phyloP scores from a whole-genome alignment of 2,113 vertebrate genomes.

The Eretmochelys imbricata region DNA sequence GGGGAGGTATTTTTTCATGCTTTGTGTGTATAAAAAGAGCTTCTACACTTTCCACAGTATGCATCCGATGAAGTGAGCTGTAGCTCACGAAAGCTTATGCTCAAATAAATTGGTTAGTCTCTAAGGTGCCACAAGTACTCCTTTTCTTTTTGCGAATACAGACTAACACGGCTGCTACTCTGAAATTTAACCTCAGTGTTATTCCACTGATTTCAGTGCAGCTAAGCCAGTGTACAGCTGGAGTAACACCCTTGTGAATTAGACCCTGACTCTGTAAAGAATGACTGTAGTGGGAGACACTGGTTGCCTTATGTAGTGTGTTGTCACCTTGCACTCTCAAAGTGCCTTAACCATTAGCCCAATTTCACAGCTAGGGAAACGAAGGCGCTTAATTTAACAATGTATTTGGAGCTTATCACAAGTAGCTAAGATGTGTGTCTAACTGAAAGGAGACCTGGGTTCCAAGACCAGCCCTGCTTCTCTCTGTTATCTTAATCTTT shows the following conservation, averaged over 20 bases:
- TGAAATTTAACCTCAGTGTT: background rate
- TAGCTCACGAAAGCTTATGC: too few species aligned
- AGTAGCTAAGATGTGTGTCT: background rate
- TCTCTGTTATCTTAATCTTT: background rate
- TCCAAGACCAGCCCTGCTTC: background rate
- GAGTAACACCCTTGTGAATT: background rate
- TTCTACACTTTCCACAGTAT: too few species aligned
- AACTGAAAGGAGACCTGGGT: background rate
- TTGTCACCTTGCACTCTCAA: background rate
- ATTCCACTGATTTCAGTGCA: background rate
- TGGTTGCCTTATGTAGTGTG: background rate
- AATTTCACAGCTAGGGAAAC: background rate
- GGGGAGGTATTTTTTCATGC: too few species aligned
- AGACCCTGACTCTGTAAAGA: background rate
- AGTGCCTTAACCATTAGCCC: background rate
- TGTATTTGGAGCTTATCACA: background rate
- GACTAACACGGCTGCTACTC: too few species aligned
- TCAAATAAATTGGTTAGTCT: too few species aligned
- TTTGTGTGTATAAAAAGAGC: too few species aligned
- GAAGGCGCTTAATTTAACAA: background rate
- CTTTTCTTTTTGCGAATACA: too few species aligned
- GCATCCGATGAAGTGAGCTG: too few species aligned
- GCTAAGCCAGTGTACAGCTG: background rate
- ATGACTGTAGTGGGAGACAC: background rate
- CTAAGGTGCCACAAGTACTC: too few species aligned